Percentiles rank a stretch among this genome's conserved stretches.
These are phyloP conservation scores for Caenorhabditis japonica DNA, from an alignment of 2,888 invertebrate genomes.

Conservation along the genomic window DNA sequence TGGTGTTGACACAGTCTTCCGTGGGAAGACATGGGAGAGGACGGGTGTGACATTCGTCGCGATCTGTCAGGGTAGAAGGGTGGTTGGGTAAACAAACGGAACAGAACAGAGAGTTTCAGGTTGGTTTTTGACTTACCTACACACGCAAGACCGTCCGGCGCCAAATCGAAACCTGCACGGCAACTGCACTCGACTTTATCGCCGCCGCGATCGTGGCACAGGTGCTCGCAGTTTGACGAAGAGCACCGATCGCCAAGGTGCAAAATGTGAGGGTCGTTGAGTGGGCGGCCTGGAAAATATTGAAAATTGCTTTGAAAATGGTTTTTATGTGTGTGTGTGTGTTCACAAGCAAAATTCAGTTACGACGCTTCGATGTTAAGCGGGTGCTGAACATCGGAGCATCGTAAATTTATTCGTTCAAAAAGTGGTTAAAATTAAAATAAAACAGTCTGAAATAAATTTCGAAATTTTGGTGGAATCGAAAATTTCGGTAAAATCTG, in stretches of 20 bases:
- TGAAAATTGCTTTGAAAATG: slow-evolving; percentile 1
- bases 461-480: no score
- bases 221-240: slow-evolving; percentile 72
- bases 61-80: slow-evolving; percentile 44
- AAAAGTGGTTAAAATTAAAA: no score
- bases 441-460: no score
- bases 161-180: slow-evolving; percentile 73
- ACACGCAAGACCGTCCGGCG: slow-evolving; percentile 72
- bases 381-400: no score
- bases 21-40: slow-evolving; percentile 37
- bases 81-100: slow-evolving; percentile 1
- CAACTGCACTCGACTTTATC: slow-evolving; percentile 74
- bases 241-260: slow-evolving; percentile 70
- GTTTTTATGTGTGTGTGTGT: no score
- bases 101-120: no score
- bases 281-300: slow-evolving; percentile 38
- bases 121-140: slow-evolving; percentile 73
- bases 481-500: no score
- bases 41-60: slow-evolving; percentile 50
- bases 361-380: no score
- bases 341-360: no score
- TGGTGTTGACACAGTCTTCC: slow-evolving; percentile 67
- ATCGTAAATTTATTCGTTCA: no score
- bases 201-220: slow-evolving; percentile 72
- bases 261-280: slow-evolving; percentile 53